These are phyloP conservation scores for Dryobota labecula DNA, from an alignment of 2,888 invertebrate genomes.

Conservation along the genomic window DNA sequence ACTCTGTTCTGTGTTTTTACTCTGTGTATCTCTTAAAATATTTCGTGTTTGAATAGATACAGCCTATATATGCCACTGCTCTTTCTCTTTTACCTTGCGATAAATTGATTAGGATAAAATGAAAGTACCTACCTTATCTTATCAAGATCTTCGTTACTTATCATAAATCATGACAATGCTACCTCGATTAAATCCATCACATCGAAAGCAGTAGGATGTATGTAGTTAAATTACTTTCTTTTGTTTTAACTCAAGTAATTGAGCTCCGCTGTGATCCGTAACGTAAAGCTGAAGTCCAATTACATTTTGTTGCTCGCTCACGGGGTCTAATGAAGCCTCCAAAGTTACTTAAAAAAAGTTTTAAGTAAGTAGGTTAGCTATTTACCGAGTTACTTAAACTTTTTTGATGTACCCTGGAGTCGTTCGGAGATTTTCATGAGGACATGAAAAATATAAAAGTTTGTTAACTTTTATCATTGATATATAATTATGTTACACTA, in stretches of 20 bases:
- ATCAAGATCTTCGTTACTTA: conserved; percentile 9
- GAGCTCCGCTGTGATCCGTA: conserved; percentile 70
- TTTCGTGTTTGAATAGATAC: no score
- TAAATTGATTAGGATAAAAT: conserved; percentile 15
- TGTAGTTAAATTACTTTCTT: conserved; percentile 70
- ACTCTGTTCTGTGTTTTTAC: no score
- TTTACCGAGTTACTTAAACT: conserved; percentile 39
- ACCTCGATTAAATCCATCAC: conserved; percentile 32
- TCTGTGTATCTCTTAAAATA: no score
- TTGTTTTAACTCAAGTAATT: conserved; percentile 68
- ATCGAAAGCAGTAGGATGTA: conserved; percentile 21
- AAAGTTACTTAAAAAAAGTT: conserved; percentile 61
- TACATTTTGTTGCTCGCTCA: conserved; percentile 78
- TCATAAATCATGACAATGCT: conserved; percentile 33
- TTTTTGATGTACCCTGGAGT: conserved; percentile 9
- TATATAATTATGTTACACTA: no score
- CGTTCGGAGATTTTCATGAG: no score
- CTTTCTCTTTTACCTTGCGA: conserved; percentile 15
- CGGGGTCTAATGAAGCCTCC: conserved; percentile 75
- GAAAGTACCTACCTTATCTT: neutral
- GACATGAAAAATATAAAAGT: no score
- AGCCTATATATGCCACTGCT: conserved; percentile 13
- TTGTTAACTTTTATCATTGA: no score
- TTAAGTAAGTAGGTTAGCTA: conserved; percentile 57
- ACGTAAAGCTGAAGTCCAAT: conserved; percentile 71